Percentiles rank a stretch among this genome's conserved stretches.
These are phyloP conservation scores for Lophotriccus pileatus DNA, from an alignment of 2,797 vertebrate species.

Conservation along the genomic window DNA sequence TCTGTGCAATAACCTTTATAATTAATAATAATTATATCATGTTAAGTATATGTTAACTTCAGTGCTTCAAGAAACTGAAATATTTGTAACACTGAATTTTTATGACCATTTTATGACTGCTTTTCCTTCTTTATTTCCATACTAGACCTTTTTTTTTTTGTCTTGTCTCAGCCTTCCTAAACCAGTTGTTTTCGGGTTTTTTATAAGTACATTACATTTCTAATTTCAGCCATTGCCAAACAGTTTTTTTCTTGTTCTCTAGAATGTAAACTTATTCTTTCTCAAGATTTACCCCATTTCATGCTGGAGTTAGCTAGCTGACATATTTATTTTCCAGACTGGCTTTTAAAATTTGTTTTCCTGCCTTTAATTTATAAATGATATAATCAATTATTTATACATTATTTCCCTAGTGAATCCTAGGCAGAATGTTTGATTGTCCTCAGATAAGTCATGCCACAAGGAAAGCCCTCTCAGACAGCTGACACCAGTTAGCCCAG, in stretches of 20 bases:
- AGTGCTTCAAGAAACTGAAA: background rate
- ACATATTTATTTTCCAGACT: slow-evolving; percentile 49
- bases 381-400: slow-evolving; percentile 69
- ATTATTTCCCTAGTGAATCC: slow-evolving; percentile 65
- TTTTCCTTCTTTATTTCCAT: background rate
- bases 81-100: background rate
- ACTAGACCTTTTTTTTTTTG: background rate
- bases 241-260: slow-evolving; percentile 9
- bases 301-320: slow-evolving; percentile 42
- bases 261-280: background rate
- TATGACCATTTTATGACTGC: background rate
- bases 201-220: background rate
- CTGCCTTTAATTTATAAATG: slow-evolving; percentile 71
- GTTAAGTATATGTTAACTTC: background rate
- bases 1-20: background rate
- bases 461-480: slow-evolving; percentile 14
- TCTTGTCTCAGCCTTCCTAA: background rate
- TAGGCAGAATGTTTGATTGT: slow-evolving; percentile 56
- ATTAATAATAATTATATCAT: background rate
- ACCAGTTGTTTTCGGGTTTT: background rate
- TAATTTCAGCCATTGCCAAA: background rate
- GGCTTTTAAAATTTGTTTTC: slow-evolving; percentile 70
- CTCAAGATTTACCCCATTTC: background rate
- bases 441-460: slow-evolving; percentile 42
- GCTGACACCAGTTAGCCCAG: slow-evolving; percentile 50